These are phyloP conservation scores for Drosophila paranaensis DNA, from an alignment of 2,888 invertebrate species.

Conservation along the genomic window DNA sequence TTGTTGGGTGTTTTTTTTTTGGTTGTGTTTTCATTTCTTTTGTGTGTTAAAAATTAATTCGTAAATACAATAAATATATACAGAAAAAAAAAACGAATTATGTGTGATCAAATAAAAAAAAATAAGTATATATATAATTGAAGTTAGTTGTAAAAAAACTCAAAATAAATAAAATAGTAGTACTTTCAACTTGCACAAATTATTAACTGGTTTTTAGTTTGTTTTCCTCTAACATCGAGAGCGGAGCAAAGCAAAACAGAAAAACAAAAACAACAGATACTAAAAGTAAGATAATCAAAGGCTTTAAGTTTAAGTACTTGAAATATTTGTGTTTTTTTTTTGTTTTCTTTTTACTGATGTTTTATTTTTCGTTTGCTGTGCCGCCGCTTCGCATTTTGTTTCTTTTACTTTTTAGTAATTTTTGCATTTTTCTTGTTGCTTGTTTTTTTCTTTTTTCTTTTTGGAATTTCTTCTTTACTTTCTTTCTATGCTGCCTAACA, in stretches of 20 bases:
- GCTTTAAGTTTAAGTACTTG: slow-evolving; percentile 6
- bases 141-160: slow-evolving; percentile 55
- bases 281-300: neutral
- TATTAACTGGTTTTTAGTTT: slow-evolving; percentile 37
- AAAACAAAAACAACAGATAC: slow-evolving; percentile 13
- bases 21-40: slow-evolving; percentile 27
- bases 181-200: slow-evolving; percentile 83
- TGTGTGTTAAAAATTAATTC: slow-evolving; percentile 55
- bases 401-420: slow-evolving; percentile 35
- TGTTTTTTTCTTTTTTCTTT: slow-evolving; percentile 63
- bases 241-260: slow-evolving; percentile 44
- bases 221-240: slow-evolving; percentile 42
- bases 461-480: slow-evolving; percentile 39
- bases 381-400: slow-evolving; percentile 46
- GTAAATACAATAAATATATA: slow-evolving; percentile 55
- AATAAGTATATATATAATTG: slow-evolving; percentile 53
- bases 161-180: slow-evolving; percentile 58
- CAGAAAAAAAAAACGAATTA: slow-evolving; percentile 64
- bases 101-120: slow-evolving; percentile 65
- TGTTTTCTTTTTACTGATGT: neutral
- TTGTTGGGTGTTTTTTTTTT: slow-evolving; percentile 26
- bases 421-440: slow-evolving; percentile 73
- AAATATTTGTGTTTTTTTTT: slow-evolving; percentile 26
- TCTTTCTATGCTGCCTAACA: slow-evolving; percentile 49
- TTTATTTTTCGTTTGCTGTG: slow-evolving; percentile 37